Conservation (phyloP, 2,113 vertebrate genomes). For the Rissa tridactyla region DNA sequence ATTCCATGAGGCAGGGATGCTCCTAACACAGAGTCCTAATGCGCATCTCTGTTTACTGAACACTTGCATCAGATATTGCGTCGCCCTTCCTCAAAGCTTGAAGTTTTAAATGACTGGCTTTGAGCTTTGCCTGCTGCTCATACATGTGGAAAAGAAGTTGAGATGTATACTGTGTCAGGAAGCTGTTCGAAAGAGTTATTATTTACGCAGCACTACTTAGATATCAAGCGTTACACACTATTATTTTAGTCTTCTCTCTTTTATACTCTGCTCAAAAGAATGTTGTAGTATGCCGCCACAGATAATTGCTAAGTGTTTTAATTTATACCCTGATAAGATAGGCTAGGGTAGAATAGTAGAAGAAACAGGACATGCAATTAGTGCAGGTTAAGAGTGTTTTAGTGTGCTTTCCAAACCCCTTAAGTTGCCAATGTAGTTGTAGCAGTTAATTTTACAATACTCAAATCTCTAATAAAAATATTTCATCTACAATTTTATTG, state of each 20-base stretch:
- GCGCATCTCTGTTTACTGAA: background rate
- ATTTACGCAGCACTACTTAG: background rate
- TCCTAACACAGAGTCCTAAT: background rate
- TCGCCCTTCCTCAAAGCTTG: background rate
- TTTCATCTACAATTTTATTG: background rate
- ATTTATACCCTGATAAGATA: background rate
- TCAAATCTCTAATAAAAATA: background rate
- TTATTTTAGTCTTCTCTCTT: background rate
- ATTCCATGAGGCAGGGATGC: background rate
- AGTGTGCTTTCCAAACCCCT: background rate
- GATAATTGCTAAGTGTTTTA: background rate
- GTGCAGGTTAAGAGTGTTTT: background rate
- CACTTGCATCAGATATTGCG: background rate
- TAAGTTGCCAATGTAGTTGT: background rate
- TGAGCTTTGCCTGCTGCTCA: background rate
- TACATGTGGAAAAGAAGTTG: background rate
- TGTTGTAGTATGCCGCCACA: background rate
- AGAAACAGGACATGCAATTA: background rate
- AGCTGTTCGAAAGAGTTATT: background rate
- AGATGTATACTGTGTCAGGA: background rate
- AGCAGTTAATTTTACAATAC: constrained; percentile 26
- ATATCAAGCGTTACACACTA: background rate
- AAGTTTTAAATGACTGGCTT: background rate
- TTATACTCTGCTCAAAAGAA: background rate
- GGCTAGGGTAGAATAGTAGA: background rate